Evolutionary conservation across 2,797 vertebrate species (phyloP).

Genomic region (Tarsius wallacei): DNA sequence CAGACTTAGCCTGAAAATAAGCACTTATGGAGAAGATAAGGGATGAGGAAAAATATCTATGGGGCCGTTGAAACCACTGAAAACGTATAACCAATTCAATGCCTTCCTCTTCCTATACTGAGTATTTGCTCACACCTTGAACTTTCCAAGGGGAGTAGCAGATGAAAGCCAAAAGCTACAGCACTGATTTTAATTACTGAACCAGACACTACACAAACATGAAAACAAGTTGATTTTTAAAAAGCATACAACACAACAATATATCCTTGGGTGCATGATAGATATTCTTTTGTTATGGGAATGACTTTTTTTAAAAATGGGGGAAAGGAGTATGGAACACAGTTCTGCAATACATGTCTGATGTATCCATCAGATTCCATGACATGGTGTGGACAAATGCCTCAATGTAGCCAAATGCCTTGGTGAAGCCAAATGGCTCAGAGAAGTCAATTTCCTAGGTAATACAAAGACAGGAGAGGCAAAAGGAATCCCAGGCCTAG

Average conservation of each 20-base stretch:
- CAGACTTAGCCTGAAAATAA: slow-evolving; percentile 9
- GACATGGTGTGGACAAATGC: not conserved
- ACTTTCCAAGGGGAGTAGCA: not conserved
- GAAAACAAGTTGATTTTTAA: not conserved
- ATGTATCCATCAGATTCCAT: not conserved
- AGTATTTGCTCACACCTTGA: not conserved
- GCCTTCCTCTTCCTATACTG: not conserved
- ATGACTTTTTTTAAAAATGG: not conserved
- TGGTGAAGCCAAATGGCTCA: not conserved
- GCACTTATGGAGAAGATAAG: not conserved
- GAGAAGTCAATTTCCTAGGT: not conserved
- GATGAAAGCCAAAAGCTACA: not conserved
- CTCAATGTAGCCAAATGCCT: not conserved
- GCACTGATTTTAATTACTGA: not conserved
- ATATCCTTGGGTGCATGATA: not conserved
- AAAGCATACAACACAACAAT: not conserved
- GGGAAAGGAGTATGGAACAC: not conserved
- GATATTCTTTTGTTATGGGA: not conserved
- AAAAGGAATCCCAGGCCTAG: not conserved
- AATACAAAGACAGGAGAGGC: not conserved
- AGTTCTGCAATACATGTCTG: not conserved
- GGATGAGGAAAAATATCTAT: not conserved
- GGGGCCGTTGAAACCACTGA: not conserved
- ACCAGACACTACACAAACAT: too few species aligned
- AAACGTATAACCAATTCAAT: not conserved